phyloP scores from a whole-genome alignment of 2,888 invertebrate genomes.

The Agapostemon virescens region DNA sequence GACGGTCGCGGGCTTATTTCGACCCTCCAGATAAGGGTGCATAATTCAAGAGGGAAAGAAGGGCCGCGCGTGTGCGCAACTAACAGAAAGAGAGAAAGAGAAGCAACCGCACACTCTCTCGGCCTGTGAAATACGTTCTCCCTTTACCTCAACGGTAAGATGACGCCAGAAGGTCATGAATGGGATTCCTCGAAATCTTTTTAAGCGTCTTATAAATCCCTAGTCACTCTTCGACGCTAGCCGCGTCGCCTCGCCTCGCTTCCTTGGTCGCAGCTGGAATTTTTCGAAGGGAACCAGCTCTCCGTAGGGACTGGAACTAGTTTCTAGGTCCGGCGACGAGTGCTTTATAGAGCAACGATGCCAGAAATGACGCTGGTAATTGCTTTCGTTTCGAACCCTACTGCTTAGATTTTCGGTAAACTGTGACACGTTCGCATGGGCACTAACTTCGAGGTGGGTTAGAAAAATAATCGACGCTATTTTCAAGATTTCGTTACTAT shows the following conservation, averaged over 20 bases:
- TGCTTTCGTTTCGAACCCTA: slow-evolving; percentile 8
- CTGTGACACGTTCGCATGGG: background rate
- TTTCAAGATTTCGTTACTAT: background rate
- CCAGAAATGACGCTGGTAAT: slow-evolving; percentile 2
- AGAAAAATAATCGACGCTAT: slow-evolving; percentile 2
- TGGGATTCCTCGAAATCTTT: slow-evolving; percentile 55
- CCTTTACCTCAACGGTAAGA: slow-evolving; percentile 45
- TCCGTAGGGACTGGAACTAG: background rate
- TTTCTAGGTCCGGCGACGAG: background rate
- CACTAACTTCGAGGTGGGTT: background rate
- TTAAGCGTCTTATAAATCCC: slow-evolving; percentile 63
- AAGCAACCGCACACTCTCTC: slow-evolving; percentile 34
- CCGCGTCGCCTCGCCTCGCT: background rate
- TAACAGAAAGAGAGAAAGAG: too few relatives aligned
- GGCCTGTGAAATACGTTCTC: slow-evolving; percentile 41
- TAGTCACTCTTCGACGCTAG: slow-evolving; percentile 29
- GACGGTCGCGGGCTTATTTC: slow-evolving; percentile 64
- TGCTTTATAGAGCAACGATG: background rate
- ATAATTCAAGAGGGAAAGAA: slow-evolving; percentile 61
- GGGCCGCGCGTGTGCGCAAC: background rate
- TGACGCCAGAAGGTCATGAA: slow-evolving; percentile 51
- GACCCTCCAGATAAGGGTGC: slow-evolving; percentile 68
- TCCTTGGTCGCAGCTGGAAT: slow-evolving; percentile 25
- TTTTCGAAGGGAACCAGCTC: slow-evolving; percentile 2
- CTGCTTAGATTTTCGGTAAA: background rate